Conservation (phyloP, 2,113 vertebrate species). For the Pogona vitticeps region DNA sequence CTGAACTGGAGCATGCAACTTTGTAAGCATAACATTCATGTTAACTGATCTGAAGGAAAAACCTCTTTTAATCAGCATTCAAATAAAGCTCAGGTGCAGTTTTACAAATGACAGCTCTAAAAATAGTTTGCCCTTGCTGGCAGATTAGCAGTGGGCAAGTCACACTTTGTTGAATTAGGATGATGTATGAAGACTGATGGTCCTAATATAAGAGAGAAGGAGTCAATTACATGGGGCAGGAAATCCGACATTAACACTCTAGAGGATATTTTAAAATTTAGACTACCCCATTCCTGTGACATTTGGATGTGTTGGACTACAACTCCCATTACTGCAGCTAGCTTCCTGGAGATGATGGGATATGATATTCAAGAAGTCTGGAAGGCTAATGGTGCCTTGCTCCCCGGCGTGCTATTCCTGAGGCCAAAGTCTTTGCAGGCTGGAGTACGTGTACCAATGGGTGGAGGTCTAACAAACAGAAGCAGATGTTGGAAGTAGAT, state of each 20-base stretch:
- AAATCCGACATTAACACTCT: neutral
- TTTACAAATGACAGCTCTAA: constrained; percentile 72
- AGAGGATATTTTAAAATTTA: neutral
- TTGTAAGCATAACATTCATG: constrained; percentile 74
- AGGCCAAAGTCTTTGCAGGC: too few species aligned
- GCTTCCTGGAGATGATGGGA: neutral
- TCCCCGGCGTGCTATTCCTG: too few species aligned
- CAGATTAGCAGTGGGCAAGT: constrained; percentile 64
- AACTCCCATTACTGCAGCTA: neutral
- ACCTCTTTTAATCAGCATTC: constrained; percentile 75
- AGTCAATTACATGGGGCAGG: constrained; percentile 31
- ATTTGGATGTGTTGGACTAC: neutral
- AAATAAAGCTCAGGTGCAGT: constrained; percentile 70
- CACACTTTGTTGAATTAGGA: constrained; percentile 47
- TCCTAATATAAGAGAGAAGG: constrained; percentile 11
- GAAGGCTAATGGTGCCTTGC: too few species aligned
- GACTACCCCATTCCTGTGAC: neutral
- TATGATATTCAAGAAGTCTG: too few species aligned
- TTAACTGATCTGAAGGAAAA: constrained; percentile 73
- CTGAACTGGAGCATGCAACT: constrained; percentile 72
- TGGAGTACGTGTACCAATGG: too few species aligned
- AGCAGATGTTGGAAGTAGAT: too few species aligned
- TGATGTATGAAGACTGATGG: constrained; percentile 47
- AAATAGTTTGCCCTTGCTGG: constrained; percentile 76
- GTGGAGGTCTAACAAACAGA: too few species aligned